Conservation (phyloP, 2,888 invertebrate species). For the Autographa pulchrina region DNA sequence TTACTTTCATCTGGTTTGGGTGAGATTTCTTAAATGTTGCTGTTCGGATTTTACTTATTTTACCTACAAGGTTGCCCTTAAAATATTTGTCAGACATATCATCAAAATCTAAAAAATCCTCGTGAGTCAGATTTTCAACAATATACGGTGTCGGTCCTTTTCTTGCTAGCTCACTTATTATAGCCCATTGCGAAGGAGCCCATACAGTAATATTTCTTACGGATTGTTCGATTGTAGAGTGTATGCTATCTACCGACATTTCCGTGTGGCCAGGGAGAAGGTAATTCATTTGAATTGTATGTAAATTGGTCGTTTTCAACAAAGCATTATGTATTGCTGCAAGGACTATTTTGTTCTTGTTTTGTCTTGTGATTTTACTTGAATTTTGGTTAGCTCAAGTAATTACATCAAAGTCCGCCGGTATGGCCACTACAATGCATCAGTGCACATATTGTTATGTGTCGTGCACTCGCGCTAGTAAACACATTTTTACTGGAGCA, state of each 20-base stretch:
- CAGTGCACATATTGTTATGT: no score
- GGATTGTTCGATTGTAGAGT: constrained; percentile 47
- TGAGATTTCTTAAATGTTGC: constrained; percentile 7
- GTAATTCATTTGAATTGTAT: constrained; percentile 55
- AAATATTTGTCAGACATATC: constrained; percentile 6
- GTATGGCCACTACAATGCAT: no score
- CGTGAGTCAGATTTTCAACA: constrained; percentile 50
- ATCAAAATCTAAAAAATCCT: constrained; percentile 2
- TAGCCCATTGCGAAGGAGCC: constrained; percentile 51
- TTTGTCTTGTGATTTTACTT: no score
- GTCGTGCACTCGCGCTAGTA: no score
- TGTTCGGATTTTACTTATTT: constrained; percentile 1
- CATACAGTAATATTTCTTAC: constrained; percentile 42
- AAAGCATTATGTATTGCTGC: constrained; percentile 39
- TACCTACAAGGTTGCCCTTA: constrained; percentile 3
- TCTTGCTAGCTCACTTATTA: constrained; percentile 25
- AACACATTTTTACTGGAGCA: no score
- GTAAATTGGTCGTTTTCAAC: constrained; percentile 25
- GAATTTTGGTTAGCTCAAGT: no score
- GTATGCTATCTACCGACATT: constrained; percentile 52
- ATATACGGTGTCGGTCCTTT: constrained; percentile 15
- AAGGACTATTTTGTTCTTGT: constrained; percentile 54
- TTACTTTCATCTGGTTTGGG: constrained; percentile 2
- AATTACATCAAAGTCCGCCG: no score
- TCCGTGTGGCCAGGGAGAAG: constrained; percentile 55